Evolutionary conservation across 2,113 vertebrate genomes (phyloP).

Genomic region (Barbus barbus): DNA sequence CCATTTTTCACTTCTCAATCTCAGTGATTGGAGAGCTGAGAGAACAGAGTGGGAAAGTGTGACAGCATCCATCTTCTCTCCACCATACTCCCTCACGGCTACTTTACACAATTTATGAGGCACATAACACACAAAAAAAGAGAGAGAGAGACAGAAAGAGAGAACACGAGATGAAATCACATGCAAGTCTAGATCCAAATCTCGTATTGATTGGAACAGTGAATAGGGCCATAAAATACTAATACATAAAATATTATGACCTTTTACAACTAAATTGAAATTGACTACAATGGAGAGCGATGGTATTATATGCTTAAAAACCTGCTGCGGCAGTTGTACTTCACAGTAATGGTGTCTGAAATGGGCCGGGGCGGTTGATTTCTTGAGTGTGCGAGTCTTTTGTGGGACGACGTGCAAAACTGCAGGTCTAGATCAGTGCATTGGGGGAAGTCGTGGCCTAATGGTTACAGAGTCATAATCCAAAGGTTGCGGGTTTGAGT

Average conservation of each 20-base stretch:
- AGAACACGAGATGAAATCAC: slow-evolving; percentile 27
- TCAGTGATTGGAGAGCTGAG: slow-evolving; percentile 47
- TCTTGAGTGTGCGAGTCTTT: not conserved
- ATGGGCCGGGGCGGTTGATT: not conserved
- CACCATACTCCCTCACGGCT: slow-evolving; percentile 52
- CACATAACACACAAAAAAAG: slow-evolving; percentile 25
- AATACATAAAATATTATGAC: slow-evolving; percentile 41
- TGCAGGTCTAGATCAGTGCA: not conserved
- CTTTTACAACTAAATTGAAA: slow-evolving; percentile 28
- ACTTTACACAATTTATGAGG: slow-evolving; percentile 57
- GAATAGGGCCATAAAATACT: slow-evolving; percentile 32
- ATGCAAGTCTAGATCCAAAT: slow-evolving; percentile 27
- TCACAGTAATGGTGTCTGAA: slow-evolving; percentile 22
- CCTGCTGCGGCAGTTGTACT: not conserved
- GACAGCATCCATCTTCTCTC: slow-evolving; percentile 52
- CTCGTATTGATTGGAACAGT: slow-evolving; percentile 27
- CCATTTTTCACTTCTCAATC: slow-evolving; percentile 58
- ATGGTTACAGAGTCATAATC: no score
- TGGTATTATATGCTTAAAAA: not conserved
- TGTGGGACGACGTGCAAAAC: not conserved
- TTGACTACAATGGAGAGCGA: slow-evolving; percentile 1
- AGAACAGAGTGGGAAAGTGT: slow-evolving; percentile 46
- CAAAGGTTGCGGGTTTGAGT: no score
- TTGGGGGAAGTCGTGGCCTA: no score
- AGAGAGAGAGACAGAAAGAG: slow-evolving; percentile 23